Conservation (phyloP, 2,797 vertebrate genomes). For the Phoeniculus purpureus region DNA sequence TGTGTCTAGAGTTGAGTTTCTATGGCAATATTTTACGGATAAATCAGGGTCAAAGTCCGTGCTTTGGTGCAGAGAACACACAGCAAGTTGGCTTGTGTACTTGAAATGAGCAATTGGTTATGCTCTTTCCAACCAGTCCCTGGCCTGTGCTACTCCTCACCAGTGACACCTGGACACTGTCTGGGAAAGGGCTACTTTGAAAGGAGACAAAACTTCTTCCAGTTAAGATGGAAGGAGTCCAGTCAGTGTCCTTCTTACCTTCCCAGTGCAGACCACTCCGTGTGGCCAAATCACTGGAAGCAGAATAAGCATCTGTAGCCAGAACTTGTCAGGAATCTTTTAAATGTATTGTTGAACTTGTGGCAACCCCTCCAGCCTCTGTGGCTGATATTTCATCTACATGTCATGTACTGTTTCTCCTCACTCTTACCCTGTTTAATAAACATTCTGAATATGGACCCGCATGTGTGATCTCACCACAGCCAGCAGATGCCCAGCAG, state of each 20-base stretch:
- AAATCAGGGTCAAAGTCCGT: neutral
- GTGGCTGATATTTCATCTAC: neutral
- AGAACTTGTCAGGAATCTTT: neutral
- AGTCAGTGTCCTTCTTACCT: neutral
- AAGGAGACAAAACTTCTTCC: neutral
- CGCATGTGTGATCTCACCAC: neutral
- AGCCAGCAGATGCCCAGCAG: neutral
- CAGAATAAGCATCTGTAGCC: neutral
- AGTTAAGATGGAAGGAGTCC: neutral
- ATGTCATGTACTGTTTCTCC: neutral
- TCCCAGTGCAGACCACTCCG: neutral
- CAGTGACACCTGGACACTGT: neutral
- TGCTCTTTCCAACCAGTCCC: neutral
- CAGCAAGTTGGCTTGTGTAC: neutral
- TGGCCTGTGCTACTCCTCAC: neutral
- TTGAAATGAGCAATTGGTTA: neutral
- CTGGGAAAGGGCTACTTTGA: neutral
- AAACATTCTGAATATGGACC: neutral
- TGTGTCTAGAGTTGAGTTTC: neutral
- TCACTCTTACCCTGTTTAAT: neutral
- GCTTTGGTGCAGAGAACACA: accelerated
- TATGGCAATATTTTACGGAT: neutral
- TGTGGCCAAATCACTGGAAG: neutral
- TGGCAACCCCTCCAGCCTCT: neutral
- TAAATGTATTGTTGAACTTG: neutral